These are phyloP conservation scores for Grammomys dolichurus DNA, from an alignment of 2,113 vertebrate genomes.

Conservation along the genomic window DNA sequence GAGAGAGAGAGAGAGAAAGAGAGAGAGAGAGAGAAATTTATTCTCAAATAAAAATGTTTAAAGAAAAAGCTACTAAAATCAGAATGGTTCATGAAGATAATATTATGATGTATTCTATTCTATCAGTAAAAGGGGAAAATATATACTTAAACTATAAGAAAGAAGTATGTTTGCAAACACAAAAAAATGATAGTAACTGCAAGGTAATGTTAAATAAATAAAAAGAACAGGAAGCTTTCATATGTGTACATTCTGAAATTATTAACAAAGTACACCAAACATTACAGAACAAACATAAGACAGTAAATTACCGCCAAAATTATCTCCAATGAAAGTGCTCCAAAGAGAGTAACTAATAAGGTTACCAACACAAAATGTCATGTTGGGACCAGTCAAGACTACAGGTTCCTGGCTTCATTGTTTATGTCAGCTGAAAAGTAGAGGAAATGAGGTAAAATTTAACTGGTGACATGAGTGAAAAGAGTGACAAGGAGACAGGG, in stretches of 20 bases:
- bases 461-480: constrained; percentile 31
- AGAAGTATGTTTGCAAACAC: background rate
- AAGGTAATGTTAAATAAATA: constrained; percentile 58
- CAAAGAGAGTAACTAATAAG: constrained; percentile 63
- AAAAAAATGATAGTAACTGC: background rate
- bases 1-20: no score
- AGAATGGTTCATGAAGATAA: background rate
- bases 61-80: background rate
- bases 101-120: background rate
- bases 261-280: background rate
- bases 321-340: background rate
- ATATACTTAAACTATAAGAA: background rate
- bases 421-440: constrained; percentile 37
- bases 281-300: background rate
- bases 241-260: background rate
- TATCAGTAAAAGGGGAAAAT: background rate
- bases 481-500: constrained; percentile 57
- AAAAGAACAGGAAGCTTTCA: background rate
- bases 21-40: background rate
- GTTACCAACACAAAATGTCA: constrained; percentile 56
- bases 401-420: constrained; percentile 15
- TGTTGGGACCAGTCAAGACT: constrained; percentile 57
- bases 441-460: constrained; percentile 59
- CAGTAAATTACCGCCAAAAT: background rate
- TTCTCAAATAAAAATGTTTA: background rate